phyloP scores from a whole-genome alignment of 1,140 invertebrate genomes.

The Odontomachus brunneus region DNA sequence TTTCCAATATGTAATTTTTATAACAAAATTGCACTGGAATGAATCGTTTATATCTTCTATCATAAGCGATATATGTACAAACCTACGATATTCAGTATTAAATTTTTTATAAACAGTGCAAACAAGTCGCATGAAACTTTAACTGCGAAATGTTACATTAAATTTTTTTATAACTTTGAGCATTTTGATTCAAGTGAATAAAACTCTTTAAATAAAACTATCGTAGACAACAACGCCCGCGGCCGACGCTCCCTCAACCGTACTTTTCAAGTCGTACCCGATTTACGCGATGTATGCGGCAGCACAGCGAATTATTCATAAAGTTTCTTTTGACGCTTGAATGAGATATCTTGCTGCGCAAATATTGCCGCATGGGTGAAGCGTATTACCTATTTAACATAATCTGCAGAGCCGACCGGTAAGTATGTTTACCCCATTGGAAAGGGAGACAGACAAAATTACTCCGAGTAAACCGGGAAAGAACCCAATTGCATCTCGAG shows the following conservation, averaged over 20 bases:
- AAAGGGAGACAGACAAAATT: conserved; percentile 29
- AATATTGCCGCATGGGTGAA: conserved; percentile 7
- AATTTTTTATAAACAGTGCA: no score
- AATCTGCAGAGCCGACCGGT: conserved; percentile 14
- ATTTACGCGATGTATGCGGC: conserved; percentile 34
- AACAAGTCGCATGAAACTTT: no score
- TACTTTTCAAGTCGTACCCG: conserved; percentile 43
- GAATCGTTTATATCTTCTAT: no score
- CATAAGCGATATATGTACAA: no score
- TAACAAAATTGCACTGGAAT: no score
- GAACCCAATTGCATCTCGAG: conserved; percentile 18
- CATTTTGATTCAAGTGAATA: not conserved
- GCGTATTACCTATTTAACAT: conserved; percentile 37
- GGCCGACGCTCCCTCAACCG: not conserved
- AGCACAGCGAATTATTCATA: conserved; percentile 53
- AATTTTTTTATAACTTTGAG: no score
- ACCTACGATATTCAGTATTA: no score
- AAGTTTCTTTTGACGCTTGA: conserved; percentile 41
- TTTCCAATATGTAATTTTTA: no score
- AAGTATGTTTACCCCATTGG: not conserved
- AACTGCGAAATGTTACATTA: no score
- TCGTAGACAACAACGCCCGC: not conserved
- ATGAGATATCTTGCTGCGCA: conserved; percentile 39
- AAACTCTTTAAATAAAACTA: conserved; percentile 1
- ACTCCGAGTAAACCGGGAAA: not conserved